These are phyloP conservation scores for Parelbella ahira DNA, from an alignment of 2,888 invertebrate genomes.

Conservation along the genomic window DNA sequence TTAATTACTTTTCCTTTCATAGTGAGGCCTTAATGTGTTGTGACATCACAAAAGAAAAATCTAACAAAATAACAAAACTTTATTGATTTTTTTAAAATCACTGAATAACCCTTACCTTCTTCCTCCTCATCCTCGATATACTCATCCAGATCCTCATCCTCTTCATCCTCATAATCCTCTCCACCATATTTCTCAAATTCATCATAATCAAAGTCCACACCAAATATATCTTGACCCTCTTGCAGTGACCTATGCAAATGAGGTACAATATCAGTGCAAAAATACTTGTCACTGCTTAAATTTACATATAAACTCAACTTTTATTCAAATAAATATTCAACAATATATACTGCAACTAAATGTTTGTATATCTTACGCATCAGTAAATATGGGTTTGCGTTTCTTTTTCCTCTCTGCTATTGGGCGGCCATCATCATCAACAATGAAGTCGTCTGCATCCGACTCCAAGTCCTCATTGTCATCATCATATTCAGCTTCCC, in stretches of 20 bases:
- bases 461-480: conserved; percentile 90
- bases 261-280: too few species aligned
- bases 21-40: too few species aligned
- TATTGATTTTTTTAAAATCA: too few species aligned
- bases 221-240: conserved; percentile 99
- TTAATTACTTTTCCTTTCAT: too few species aligned
- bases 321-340: too few species aligned
- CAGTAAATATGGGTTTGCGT: conserved; percentile 90
- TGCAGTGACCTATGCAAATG: conserved; percentile 91
- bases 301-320: too few species aligned
- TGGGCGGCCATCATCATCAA: conserved; percentile 96
- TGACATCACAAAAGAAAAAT: too few species aligned
- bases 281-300: too few species aligned
- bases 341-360: too few species aligned
- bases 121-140: conserved; percentile 90
- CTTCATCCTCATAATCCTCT: conserved; percentile 91
- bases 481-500: conserved; percentile 86
- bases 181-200: conserved; percentile 94
- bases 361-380: conserved; percentile 85
- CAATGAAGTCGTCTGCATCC: conserved; percentile 98
- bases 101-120: too few species aligned
- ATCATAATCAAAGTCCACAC: conserved; percentile 98
- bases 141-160: conserved; percentile 88
- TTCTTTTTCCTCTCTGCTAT: conserved; percentile 90
- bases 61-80: too few species aligned